Conservation (phyloP, 2,888 invertebrate genomes). For the Epirrhoe tristata region DNA sequence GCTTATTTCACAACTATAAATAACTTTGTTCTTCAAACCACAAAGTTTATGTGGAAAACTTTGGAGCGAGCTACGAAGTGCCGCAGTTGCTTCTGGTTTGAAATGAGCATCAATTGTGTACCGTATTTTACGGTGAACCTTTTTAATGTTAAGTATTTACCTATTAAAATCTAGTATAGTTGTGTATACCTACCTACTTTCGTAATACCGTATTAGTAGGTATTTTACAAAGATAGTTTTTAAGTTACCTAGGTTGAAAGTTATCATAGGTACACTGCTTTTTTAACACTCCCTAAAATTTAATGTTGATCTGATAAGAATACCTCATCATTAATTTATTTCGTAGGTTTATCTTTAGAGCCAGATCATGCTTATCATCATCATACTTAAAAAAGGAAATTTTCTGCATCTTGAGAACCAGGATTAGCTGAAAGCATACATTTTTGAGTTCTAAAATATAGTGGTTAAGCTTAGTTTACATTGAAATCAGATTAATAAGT, state of each 20-base stretch:
- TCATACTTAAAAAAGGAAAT: no score
- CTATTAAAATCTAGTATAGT: no score
- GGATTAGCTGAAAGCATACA: neutral
- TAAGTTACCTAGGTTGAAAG: no score
- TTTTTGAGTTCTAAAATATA: neutral
- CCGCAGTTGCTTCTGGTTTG: conserved; percentile 15
- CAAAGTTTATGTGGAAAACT: conserved; percentile 61
- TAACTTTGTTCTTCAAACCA: conserved; percentile 73
- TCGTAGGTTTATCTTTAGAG: no score
- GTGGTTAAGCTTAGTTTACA: neutral
- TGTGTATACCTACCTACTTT: no score
- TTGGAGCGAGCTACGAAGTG: conserved; percentile 46
- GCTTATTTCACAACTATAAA: conserved; percentile 67
- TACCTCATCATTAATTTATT: no score
- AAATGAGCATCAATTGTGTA: conserved; percentile 19
- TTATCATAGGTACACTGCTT: no score
- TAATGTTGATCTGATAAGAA: no score
- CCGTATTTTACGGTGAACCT: neutral
- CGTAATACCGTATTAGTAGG: no score
- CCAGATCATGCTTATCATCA: no score
- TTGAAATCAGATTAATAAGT: neutral
- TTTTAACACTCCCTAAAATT: no score
- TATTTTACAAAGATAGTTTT: no score
- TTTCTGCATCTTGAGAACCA: neutral
- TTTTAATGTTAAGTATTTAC: neutral